Percentiles rank a stretch among this genome's conserved stretches.
Evolutionary conservation across 2,888 invertebrate species (phyloP).

Genomic region (Nephrocerus scutellatus): DNA sequence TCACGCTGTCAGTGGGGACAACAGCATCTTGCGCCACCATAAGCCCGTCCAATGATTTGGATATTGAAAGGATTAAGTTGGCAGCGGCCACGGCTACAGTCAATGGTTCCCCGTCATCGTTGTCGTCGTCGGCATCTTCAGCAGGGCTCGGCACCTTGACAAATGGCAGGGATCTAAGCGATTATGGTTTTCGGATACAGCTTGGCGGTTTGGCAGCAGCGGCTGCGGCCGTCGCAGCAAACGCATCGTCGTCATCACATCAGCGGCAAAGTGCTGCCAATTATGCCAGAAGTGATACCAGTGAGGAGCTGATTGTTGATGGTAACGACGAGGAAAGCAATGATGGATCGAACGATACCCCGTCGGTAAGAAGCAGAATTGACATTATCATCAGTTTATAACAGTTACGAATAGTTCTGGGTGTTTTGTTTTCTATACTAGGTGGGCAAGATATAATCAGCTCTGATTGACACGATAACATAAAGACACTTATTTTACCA

Average conservation of each 20-base stretch:
- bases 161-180: conserved; percentile 37
- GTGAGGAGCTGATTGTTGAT: conserved; percentile 48
- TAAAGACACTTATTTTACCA: too few species aligned
- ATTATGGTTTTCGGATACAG: conserved; percentile 49
- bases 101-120: conserved; percentile 28
- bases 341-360: conserved; percentile 45
- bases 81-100: conserved; percentile 38
- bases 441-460: too few species aligned
- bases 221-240: conserved; percentile 43
- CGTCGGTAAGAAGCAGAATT: conserved; percentile 46
- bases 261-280: conserved; percentile 42
- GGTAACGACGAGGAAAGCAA: conserved; percentile 48
- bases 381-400: too few species aligned
- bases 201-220: conserved; percentile 46
- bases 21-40: conserved; percentile 15
- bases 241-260: too few species aligned
- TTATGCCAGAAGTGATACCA: conserved; percentile 47
- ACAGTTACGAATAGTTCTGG: too few species aligned
- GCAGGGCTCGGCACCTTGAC: conserved; percentile 13
- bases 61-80: conserved; percentile 46
- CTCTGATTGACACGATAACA: too few species aligned
- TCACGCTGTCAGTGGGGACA: too few species aligned
- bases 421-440: too few species aligned
- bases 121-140: too few species aligned
- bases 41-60: conserved; percentile 32